These are phyloP conservation scores for Eutolmus rufibarbis DNA, from an alignment of 2,888 invertebrate species.

Conservation along the genomic window DNA sequence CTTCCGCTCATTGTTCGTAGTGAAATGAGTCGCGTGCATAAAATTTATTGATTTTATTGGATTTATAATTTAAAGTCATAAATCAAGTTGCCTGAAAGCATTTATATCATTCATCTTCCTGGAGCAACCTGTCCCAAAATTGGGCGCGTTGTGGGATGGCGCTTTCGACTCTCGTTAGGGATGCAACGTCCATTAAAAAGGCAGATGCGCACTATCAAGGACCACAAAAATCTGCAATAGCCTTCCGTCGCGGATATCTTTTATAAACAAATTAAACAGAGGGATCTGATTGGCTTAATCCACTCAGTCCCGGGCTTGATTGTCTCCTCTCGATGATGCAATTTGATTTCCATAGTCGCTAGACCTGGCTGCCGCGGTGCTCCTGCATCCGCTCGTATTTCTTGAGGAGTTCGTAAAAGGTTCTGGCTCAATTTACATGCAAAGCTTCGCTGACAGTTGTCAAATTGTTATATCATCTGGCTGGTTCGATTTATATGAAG, in stretches of 20 bases:
- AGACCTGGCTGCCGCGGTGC: not conserved
- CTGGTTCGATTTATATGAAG: slow-evolving; percentile 10
- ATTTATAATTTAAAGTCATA: not conserved
- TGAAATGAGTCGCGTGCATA: not conserved
- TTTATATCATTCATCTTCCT: not conserved
- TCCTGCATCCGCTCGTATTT: not conserved
- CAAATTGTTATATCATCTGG: slow-evolving; percentile 30
- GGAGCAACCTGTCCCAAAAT: not conserved
- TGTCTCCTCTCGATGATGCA: slow-evolving; percentile 8
- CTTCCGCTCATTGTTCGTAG: not conserved
- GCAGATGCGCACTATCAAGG: not conserved
- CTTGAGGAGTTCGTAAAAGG: not conserved
- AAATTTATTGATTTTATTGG: not conserved
- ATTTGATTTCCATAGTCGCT: slow-evolving; percentile 13
- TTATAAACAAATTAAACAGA: slow-evolving; percentile 6
- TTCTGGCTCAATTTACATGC: slow-evolving; percentile 30
- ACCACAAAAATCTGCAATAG: not conserved
- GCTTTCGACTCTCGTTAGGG: not conserved
- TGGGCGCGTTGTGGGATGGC: not conserved
- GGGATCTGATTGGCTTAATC: slow-evolving; percentile 14
- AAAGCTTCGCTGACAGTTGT: slow-evolving; percentile 17
- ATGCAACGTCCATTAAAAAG: slow-evolving; percentile 1
- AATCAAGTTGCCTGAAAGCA: not conserved
- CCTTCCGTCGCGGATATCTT: not conserved
- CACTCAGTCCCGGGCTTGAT: not conserved